Percentiles rank a stretch among this genome's conserved stretches.
Evolutionary conservation across 1,140 invertebrate species (phyloP).

Genomic region (Globodera ellingtonae): DNA sequence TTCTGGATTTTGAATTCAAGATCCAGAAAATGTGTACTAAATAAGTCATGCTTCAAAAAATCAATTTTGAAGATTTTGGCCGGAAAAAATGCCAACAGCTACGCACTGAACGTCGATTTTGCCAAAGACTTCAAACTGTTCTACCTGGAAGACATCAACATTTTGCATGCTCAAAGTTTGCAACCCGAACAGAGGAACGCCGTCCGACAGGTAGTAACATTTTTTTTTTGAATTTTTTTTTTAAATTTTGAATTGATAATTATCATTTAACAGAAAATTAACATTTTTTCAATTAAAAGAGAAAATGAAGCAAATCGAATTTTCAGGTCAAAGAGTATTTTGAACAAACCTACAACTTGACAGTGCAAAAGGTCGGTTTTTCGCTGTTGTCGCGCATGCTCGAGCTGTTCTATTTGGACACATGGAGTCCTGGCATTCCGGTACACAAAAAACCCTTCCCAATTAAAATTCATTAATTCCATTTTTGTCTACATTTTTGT

Average conservation of each 20-base stretch:
- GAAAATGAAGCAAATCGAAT: neutral
- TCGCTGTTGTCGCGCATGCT: conserved; percentile 9
- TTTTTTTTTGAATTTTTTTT: too few relatives aligned
- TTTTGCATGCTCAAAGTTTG: conserved; percentile 12
- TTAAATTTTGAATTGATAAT: neutral
- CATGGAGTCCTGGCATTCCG: conserved; percentile 9
- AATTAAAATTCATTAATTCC: neutral
- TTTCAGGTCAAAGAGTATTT: conserved; percentile 11
- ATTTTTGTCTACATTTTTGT: neutral
- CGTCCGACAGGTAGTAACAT: neutral
- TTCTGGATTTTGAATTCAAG: neutral
- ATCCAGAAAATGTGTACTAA: too few relatives aligned
- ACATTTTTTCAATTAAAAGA: neutral
- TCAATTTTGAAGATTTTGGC: conserved; percentile 14
- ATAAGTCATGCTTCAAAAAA: neutral
- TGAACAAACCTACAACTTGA: neutral
- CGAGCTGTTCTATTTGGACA: conserved; percentile 21
- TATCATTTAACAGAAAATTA: neutral
- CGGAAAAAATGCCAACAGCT: neutral
- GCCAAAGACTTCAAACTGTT: conserved; percentile 73
- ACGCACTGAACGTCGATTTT: conserved; percentile 17
- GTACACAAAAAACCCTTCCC: neutral
- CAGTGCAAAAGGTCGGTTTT: conserved; percentile 29
- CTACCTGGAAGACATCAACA: conserved; percentile 75
- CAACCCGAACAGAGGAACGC: neutral